Conservation (phyloP, 2,113 vertebrate genomes). For the Pagrus major region DNA sequence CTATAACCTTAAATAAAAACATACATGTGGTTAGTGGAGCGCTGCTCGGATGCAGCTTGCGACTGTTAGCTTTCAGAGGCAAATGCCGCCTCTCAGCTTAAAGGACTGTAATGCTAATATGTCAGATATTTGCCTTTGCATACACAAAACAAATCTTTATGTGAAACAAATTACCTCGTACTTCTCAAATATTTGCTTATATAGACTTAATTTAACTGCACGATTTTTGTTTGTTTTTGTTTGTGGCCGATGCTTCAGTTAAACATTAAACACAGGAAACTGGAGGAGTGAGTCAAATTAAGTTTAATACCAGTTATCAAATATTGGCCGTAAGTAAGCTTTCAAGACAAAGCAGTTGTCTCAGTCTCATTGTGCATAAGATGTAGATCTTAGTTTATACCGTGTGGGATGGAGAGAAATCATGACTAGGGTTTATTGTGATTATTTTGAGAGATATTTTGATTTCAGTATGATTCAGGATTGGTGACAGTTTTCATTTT, state of each 20-base stretch:
- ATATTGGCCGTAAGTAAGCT: too few relatives aligned
- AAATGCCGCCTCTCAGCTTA: not conserved
- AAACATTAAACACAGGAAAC: not conserved
- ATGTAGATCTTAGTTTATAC: not conserved
- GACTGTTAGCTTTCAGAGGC: constrained; percentile 3
- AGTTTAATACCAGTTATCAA: not conserved
- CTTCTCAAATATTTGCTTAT: constrained; percentile 14
- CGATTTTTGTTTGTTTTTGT: not conserved
- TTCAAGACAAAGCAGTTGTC: not conserved
- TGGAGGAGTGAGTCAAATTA: not conserved
- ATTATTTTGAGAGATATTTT: too few relatives aligned
- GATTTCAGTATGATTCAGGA: too few relatives aligned
- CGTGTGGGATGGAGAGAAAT: not conserved
- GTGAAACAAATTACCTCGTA: not conserved
- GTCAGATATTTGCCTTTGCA: constrained; percentile 29
- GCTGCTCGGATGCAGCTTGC: not conserved
- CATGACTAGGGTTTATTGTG: too few relatives aligned
- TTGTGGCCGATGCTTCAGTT: not conserved
- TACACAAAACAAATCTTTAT: not conserved
- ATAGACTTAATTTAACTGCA: not conserved
- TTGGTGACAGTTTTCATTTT: too few relatives aligned
- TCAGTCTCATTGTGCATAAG: not conserved
- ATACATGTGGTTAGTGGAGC: not conserved
- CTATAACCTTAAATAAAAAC: constrained; percentile 22
- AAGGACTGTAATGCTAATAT: not conserved